These are phyloP conservation scores for Rhegmatorhina hoffmannsi DNA, from an alignment of 2,113 vertebrate species.

Conservation along the genomic window DNA sequence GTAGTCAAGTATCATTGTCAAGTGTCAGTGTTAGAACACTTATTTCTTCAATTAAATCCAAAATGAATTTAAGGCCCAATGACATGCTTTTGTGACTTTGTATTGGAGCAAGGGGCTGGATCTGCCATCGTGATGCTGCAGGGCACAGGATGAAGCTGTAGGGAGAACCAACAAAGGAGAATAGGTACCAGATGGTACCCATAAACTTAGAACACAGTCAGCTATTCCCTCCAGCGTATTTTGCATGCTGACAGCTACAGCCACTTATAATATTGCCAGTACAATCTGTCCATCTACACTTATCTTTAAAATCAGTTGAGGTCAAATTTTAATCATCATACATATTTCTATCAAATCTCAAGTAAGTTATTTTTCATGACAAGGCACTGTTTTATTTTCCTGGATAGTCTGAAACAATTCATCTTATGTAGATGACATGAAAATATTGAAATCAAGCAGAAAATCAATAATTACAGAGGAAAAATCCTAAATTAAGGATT, in stretches of 20 bases:
- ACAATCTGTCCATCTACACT: not conserved
- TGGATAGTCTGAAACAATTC: not conserved
- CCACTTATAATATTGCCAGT: not conserved
- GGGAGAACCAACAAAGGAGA: not conserved
- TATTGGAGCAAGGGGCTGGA: not conserved
- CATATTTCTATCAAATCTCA: not conserved
- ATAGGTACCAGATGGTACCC: conserved; percentile 23
- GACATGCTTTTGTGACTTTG: not conserved
- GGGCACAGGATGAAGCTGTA: not conserved
- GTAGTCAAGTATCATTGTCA: not conserved
- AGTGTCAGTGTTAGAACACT: not conserved
- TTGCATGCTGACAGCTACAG: not conserved
- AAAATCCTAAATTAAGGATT: conserved; percentile 48
- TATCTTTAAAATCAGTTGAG: not conserved
- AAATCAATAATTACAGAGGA: conserved; percentile 1
- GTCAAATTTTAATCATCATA: not conserved
- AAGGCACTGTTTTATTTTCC: not conserved
- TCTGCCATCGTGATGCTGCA: not conserved
- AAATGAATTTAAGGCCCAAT: not conserved
- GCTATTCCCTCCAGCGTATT: not conserved
- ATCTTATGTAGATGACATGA: conserved; percentile 8
- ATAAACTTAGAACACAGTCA: not conserved
- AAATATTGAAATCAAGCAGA: conserved; percentile 27
- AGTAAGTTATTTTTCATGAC: not conserved
- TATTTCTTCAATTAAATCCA: not conserved